Evolutionary conservation across 2,797 vertebrate genomes (phyloP).

Genomic region (Hirundo rustica): DNA sequence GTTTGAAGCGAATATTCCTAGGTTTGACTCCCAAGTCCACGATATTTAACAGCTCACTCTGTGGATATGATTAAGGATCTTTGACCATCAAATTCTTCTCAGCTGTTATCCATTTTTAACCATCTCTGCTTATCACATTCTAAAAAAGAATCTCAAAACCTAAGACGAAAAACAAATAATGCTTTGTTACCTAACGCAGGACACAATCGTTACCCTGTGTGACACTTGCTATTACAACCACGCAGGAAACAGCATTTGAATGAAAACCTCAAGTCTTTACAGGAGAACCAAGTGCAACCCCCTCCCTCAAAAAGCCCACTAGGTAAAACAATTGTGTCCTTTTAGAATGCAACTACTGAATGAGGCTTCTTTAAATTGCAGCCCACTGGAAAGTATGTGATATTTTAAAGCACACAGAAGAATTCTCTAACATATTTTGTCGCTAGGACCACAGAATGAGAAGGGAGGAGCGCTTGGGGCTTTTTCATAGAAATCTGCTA

Average conservation of each 20-base stretch:
- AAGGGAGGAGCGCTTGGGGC: not conserved
- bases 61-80: not conserved
- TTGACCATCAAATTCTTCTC: not conserved
- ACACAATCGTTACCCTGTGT: not conserved
- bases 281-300: not conserved
- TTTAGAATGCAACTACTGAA: not conserved
- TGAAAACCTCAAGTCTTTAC: not conserved
- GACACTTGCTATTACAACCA: not conserved
- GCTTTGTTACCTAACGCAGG: not conserved
- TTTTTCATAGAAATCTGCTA: not conserved
- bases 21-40: not conserved
- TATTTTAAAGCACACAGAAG: conserved; percentile 7
- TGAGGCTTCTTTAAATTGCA: not conserved
- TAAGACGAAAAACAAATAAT: not conserved
- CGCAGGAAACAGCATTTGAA: not conserved
- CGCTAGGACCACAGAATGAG: not conserved
- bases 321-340: not conserved
- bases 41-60: not conserved
- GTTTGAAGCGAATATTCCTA: not conserved
- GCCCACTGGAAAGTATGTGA: not conserved
- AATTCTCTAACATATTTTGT: not conserved
- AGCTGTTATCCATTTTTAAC: not conserved
- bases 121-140: not conserved
- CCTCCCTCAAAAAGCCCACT: not conserved
- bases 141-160: not conserved